Evolutionary conservation across 2,113 vertebrate species (phyloP).

Genomic region (Sphyrna mokarran): DNA sequence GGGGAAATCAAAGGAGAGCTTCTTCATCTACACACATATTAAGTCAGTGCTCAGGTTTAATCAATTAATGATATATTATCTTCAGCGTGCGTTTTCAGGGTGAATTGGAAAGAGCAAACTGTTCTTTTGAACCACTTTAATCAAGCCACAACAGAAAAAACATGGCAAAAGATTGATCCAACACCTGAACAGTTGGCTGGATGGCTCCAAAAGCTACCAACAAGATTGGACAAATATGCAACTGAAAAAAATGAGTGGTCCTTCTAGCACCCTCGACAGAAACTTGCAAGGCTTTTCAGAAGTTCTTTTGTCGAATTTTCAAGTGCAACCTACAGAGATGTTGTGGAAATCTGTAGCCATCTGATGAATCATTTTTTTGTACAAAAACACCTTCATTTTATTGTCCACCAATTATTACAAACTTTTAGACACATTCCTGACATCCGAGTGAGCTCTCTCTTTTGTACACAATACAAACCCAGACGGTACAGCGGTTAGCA

Average conservation of each 20-base stretch:
- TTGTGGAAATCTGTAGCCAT: not conserved
- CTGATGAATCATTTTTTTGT: not conserved
- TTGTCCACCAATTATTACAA: not conserved
- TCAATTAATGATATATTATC: constrained; percentile 15
- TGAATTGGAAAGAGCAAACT: constrained; percentile 14
- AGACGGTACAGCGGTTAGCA: too few species aligned
- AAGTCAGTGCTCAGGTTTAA: constrained; percentile 14
- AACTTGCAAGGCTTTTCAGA: not conserved
- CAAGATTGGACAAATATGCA: not conserved
- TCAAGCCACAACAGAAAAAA: not conserved
- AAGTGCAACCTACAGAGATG: too few species aligned
- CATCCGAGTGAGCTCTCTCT: too few species aligned
- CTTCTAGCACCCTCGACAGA: not conserved
- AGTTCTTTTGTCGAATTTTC: too few species aligned
- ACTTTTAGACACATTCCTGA: too few species aligned
- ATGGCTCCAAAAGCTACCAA: not conserved
- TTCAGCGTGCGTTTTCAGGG: constrained; percentile 2
- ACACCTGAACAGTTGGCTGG: not conserved
- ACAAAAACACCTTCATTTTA: not conserved
- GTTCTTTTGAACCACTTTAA: not conserved
- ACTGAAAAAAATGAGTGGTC: not conserved
- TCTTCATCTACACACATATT: not conserved
- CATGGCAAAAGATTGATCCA: not conserved
- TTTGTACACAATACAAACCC: too few species aligned
- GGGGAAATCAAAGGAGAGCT: not conserved